Evolutionary conservation across 2,888 invertebrate species (phyloP).

Genomic region (Lithophane ornitopus): DNA sequence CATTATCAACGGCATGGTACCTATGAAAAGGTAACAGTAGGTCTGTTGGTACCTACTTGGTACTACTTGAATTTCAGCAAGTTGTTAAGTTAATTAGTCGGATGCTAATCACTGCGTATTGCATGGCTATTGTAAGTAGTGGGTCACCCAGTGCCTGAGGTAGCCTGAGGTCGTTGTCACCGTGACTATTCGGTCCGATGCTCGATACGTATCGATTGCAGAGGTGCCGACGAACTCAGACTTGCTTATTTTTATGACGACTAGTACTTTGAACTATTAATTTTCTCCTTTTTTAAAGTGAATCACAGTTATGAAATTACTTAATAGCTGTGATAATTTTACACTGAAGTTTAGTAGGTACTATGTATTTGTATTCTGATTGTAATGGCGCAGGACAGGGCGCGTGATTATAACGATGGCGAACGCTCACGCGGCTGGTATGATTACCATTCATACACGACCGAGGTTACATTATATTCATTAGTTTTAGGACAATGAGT

Average conservation of each 20-base stretch:
- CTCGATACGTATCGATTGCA: conserved; percentile 83
- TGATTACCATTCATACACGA: conserved; percentile 11
- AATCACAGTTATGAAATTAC: conserved; percentile 1
- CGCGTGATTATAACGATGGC: conserved; percentile 25
- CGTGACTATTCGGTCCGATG: conserved; percentile 70
- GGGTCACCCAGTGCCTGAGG: conserved; percentile 74
- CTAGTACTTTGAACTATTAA: conserved; percentile 27
- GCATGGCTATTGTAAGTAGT: conserved; percentile 53
- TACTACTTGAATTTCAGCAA: conserved; percentile 24
- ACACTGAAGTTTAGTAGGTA: conserved; percentile 4
- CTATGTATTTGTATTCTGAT: conserved; percentile 29
- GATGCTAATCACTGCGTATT: conserved; percentile 50
- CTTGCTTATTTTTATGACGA: conserved; percentile 56
- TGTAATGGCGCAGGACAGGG: conserved; percentile 9
- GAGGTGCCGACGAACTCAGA: conserved; percentile 76
- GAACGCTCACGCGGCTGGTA: conserved; percentile 8
- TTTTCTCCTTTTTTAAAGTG: neutral
- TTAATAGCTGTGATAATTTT: neutral
- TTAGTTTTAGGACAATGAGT: neutral
- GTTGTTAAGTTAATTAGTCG: conserved; percentile 49
- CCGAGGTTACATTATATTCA: conserved; percentile 3
- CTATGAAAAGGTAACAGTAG: neutral
- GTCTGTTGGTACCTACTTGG: neutral
- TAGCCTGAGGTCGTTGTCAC: conserved; percentile 76
- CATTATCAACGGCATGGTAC: conserved; percentile 5